Evolutionary conservation across 2,888 invertebrate species (phyloP), one percentile per base, ranked within the genome.

Genomic region (Pheosia tremula): DNA sequence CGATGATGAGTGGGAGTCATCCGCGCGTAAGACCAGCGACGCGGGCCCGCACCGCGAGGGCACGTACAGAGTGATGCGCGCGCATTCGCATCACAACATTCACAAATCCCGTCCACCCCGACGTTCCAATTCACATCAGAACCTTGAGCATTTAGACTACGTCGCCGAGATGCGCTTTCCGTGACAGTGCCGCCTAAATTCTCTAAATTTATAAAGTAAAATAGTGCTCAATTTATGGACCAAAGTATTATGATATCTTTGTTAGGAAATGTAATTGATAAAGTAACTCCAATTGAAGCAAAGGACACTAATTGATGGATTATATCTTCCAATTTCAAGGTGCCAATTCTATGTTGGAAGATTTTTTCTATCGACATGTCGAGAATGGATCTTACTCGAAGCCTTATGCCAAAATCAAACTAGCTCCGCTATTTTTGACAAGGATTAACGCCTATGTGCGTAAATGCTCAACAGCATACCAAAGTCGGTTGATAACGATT

Each of bases 141-240:
- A 95, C 78, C 90, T 96, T 56, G 94, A 95, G 74, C 94, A 95
- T 83, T 94, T 95, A 82, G 93, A 95, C 77, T 96, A 95, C 81
- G 92, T 95, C 37, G 94, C 95, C 65, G 95, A 96, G 86, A 94
- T 95, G 89, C 94, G 95, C 75, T 96, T 95, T 90, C 95, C 95
- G 79, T 95, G 93, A 94, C 92, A 86, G 76, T 84, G 76, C 75
- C 71, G 59, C 71, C 66, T 71, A 71, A 82, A 80, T 75, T 83
- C 80, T 78, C 72, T 77, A 63, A 76, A 75, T 79, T 79, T 75
- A 75, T 80, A 83, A 79, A 77, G 71, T 70, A 81, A 79, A 79
- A 80, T 80, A 85, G 91, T 93, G 93, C 93, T 93, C 93, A 93
- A 93, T 88, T 79, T 86, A 86, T 86, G 91, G 89, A 93, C 93